phyloP scores from a whole-genome alignment of 2,888 invertebrate species.

The Bugulina stolonifera region DNA sequence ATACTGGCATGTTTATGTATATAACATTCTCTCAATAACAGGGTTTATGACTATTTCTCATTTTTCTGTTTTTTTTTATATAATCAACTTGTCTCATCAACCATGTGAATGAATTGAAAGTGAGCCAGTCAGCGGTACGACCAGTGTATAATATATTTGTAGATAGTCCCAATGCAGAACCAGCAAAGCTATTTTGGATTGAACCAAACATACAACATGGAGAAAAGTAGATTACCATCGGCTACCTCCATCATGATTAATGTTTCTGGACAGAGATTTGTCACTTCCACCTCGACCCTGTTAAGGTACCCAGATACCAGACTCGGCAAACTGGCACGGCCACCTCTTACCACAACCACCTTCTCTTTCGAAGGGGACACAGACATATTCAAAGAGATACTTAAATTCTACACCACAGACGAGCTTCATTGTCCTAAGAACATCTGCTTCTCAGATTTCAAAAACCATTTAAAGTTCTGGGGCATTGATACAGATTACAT shows the following conservation, averaged over 20 bases:
- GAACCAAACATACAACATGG: too few species aligned
- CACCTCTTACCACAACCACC: neutral
- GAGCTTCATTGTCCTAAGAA: slow-evolving; percentile 22
- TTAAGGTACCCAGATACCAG: neutral
- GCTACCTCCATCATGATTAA: neutral
- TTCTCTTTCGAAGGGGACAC: neutral
- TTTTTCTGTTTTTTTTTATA: too few species aligned
- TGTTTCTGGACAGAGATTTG: slow-evolving; percentile 19
- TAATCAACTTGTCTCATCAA: too few species aligned
- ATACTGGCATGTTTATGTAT: too few species aligned
- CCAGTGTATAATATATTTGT: too few species aligned
- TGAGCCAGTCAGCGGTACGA: too few species aligned
- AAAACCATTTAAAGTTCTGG: neutral
- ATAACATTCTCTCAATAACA: too few species aligned
- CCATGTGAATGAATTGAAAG: too few species aligned
- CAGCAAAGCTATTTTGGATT: too few species aligned
- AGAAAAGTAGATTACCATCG: too few species aligned
- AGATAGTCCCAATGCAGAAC: too few species aligned
- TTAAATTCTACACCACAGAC: neutral
- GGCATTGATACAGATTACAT: neutral
- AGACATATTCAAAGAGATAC: slow-evolving; percentile 12
- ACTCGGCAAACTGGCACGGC: slow-evolving; percentile 6
- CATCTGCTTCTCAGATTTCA: neutral
- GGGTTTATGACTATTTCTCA: too few species aligned
- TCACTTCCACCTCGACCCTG: neutral